Conservation (phyloP, 2,888 invertebrate species). For the Acanthopleura granulata region DNA sequence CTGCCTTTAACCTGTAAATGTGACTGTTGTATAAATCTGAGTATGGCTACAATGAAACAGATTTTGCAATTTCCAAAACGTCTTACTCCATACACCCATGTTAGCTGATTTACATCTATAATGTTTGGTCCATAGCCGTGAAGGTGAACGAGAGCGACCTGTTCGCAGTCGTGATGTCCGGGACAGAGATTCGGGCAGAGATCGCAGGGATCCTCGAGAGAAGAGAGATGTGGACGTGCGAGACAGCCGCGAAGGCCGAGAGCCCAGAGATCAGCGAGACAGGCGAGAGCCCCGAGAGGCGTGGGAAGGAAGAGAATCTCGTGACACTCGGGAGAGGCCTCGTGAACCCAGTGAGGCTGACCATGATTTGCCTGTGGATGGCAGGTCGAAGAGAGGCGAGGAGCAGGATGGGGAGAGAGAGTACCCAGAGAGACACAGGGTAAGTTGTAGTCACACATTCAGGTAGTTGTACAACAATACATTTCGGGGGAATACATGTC, state of each 20-base stretch:
- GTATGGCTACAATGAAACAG: no score
- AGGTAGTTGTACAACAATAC: no score
- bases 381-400: background rate
- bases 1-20: no score
- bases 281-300: constrained; percentile 17
- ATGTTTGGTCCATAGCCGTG: background rate
- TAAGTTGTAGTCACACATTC: no score
- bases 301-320: constrained; percentile 6
- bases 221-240: background rate
- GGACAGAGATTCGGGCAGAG: constrained; percentile 16
- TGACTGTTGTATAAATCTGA: no score
- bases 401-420: constrained; percentile 9
- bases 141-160: constrained; percentile 19
- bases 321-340: background rate
- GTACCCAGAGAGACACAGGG: background rate
- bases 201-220: background rate
- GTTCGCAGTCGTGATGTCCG: constrained; percentile 6
- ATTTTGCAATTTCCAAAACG: no score
- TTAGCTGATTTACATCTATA: no score
- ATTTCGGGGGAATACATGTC: no score
- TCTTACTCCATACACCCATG: no score
- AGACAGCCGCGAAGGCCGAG: constrained; percentile 8
- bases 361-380: background rate
- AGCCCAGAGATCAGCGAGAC: constrained; percentile 20
- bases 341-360: background rate